These are phyloP conservation scores for Pygoscelis adeliae DNA, from an alignment of 2,113 vertebrate species.

Conservation along the genomic window DNA sequence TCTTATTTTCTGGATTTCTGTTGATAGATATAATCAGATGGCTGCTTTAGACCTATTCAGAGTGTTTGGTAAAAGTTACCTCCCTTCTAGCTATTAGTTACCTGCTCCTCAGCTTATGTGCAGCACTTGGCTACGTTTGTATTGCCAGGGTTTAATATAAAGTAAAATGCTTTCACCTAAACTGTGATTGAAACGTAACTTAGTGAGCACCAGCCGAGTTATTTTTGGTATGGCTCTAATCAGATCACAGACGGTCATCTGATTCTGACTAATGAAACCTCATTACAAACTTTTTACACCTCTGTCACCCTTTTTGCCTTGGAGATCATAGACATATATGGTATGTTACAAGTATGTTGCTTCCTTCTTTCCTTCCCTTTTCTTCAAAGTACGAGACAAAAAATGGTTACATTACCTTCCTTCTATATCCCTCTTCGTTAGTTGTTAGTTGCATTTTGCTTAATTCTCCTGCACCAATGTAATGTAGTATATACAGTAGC, in stretches of 20 bases:
- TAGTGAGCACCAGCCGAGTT: not conserved
- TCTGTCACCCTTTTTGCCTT: not conserved
- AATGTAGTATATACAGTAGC: not conserved
- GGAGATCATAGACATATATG: not conserved
- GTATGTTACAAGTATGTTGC: not conserved
- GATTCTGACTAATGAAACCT: conserved; percentile 12
- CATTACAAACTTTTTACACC: not conserved
- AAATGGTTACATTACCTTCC: not conserved
- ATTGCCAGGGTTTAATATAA: not conserved
- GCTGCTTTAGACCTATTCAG: not conserved
- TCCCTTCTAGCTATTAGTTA: not conserved
- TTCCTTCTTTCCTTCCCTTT: conserved; percentile 11
- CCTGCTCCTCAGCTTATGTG: not conserved
- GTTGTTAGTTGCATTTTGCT: fast-evolving
- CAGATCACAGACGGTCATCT: not conserved
- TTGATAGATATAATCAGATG: not conserved
- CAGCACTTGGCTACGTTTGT: not conserved
- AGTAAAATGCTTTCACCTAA: not conserved
- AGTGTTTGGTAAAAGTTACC: not conserved
- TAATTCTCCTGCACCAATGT: not conserved
- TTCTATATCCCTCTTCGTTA: fast-evolving
- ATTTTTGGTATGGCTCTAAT: not conserved
- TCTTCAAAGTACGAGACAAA: not conserved
- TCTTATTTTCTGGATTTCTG: not conserved
- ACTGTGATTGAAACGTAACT: not conserved